phyloP scores from a whole-genome alignment of 2,888 invertebrate genomes.

The Mimumesa dahlbomi region DNA sequence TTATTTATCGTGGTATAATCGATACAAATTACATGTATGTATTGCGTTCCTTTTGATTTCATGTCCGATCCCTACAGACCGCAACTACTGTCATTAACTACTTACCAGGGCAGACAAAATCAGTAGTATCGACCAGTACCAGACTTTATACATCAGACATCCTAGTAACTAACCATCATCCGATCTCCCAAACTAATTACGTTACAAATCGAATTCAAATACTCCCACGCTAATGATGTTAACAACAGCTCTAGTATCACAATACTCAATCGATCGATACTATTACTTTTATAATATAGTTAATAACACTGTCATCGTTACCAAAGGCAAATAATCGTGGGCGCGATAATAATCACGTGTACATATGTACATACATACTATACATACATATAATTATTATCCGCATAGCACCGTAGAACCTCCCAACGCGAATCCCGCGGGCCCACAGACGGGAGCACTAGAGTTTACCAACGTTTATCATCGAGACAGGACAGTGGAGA shows the following conservation, averaged over 20 bases:
- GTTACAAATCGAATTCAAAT: no score
- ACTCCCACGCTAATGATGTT: no score
- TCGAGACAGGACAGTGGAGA: slow-evolving; percentile 66
- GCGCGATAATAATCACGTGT: slow-evolving; percentile 3
- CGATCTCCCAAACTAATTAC: no score
- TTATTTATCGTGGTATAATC: no score
- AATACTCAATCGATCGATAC: no score
- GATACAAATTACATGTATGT: no score
- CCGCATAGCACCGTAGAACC: slow-evolving; percentile 28
- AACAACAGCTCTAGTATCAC: no score
- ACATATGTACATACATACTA: no score
- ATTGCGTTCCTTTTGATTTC: no score
- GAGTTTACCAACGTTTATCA: slow-evolving; percentile 61
- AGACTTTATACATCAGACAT: slow-evolving; percentile 22
- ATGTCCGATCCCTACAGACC: slow-evolving; percentile 31
- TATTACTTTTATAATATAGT: not conserved
- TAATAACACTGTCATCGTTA: not conserved
- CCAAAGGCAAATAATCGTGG: no score
- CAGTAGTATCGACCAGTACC: slow-evolving; percentile 27
- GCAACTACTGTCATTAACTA: slow-evolving; percentile 35
- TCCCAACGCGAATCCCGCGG: slow-evolving; percentile 35
- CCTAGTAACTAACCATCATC: not conserved
- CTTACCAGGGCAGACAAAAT: slow-evolving; percentile 5
- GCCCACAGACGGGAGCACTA: slow-evolving; percentile 22
- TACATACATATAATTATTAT: slow-evolving; percentile 43